Percentiles rank a stretch among this genome's conserved stretches.
These are phyloP conservation scores for Oreortyx pictus DNA, from an alignment of 2,797 vertebrate genomes.

Conservation along the genomic window DNA sequence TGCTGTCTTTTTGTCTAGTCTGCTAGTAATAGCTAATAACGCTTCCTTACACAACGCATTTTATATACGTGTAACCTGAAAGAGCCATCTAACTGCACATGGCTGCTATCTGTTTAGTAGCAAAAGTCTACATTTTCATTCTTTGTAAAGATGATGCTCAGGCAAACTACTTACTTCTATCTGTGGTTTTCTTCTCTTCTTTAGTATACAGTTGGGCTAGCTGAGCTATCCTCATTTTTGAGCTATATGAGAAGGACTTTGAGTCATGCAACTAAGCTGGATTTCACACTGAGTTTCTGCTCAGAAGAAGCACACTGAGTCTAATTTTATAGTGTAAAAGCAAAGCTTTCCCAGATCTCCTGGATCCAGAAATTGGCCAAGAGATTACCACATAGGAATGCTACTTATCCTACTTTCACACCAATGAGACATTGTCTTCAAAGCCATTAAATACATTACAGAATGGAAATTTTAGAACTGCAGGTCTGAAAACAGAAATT, in stretches of 20 bases:
- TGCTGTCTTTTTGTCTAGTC: background rate
- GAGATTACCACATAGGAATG: background rate
- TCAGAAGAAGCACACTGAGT: background rate
- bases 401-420: background rate
- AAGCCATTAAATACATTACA: background rate
- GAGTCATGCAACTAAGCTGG: background rate
- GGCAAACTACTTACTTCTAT: fast-evolving
- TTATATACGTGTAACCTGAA: background rate
- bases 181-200: too few species aligned
- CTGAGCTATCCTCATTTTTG: background rate
- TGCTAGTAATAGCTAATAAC: background rate
- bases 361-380: background rate
- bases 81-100: background rate
- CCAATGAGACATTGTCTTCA: background rate
- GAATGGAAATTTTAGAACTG: background rate
- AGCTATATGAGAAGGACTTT: fast-evolving
- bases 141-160: background rate
- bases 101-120: background rate
- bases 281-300: background rate
- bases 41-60: fast-evolving
- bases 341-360: background rate
- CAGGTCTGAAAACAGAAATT: background rate
- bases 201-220: background rate
- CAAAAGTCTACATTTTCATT: background rate
- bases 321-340: background rate